Percentiles rank a stretch among this genome's conserved stretches.
Evolutionary conservation across 2,888 invertebrate genomes (phyloP).

Genomic region (Zygothrica quintamaculata): DNA sequence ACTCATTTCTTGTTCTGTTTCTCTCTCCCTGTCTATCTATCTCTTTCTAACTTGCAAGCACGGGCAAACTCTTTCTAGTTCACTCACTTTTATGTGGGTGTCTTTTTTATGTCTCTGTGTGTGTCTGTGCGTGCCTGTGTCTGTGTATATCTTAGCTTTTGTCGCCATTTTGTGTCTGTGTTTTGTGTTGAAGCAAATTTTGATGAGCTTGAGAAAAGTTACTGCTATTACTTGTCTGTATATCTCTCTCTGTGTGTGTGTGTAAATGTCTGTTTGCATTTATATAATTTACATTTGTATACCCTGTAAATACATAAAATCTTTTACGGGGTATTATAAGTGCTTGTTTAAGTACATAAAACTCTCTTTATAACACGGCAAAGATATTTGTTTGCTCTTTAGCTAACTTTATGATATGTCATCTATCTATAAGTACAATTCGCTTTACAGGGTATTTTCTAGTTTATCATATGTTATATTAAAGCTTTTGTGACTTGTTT

Average conservation of each 20-base stretch:
- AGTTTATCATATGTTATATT: neutral
- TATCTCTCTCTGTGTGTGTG: conserved; percentile 16
- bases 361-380: no score
- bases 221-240: conserved; percentile 24
- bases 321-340: neutral
- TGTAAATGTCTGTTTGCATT: conserved; percentile 31
- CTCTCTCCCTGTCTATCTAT: conserved; percentile 27
- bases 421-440: neutral
- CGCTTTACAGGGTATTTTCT: neutral
- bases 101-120: conserved; percentile 11
- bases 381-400: no score
- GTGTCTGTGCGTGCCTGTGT: conserved; percentile 36
- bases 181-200: conserved; percentile 66
- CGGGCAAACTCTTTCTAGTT: neutral
- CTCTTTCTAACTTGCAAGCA: conserved; percentile 1
- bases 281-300: conserved; percentile 57
- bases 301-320: neutral
- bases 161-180: conserved; percentile 70
- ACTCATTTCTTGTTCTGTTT: conserved; percentile 81
- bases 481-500: conserved; percentile 19
- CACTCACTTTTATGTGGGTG: conserved; percentile 27
- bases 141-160: conserved; percentile 46
- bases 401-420: no score
- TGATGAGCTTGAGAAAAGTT: conserved; percentile 72
- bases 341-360: no score